Conservation (phyloP, 2,888 invertebrate genomes). For the Meteorus colon region DNA sequence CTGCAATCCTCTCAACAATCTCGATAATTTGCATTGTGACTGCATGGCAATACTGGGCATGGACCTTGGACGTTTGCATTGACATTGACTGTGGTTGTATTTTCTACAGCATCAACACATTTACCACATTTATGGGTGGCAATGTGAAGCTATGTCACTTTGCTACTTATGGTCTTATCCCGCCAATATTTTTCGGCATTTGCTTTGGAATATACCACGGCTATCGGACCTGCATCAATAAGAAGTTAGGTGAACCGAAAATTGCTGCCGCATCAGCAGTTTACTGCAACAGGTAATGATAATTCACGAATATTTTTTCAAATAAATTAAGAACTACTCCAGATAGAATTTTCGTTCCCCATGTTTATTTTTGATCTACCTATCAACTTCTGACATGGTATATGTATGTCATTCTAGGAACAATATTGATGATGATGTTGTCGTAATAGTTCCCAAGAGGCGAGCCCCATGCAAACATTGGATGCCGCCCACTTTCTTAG, state of each 20-base stretch:
- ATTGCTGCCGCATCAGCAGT: slow-evolving; percentile 38
- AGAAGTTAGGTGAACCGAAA: slow-evolving; percentile 56
- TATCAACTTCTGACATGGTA: not conserved
- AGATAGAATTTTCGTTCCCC: not conserved
- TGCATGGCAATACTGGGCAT: slow-evolving; percentile 71
- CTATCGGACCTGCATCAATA: slow-evolving; percentile 66
- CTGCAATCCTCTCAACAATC: slow-evolving; percentile 57
- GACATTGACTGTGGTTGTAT: slow-evolving; percentile 71
- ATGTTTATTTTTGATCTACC: not conserved
- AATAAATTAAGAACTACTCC: not conserved
- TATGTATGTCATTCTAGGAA: slow-evolving; percentile 46
- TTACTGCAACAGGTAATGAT: slow-evolving; percentile 52
- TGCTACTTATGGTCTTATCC: slow-evolving; percentile 62
- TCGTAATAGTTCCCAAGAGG: slow-evolving; percentile 60
- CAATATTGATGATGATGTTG: slow-evolving; percentile 55
- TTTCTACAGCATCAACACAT: slow-evolving; percentile 68
- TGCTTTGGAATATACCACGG: slow-evolving; percentile 68
- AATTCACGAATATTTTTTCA: slow-evolving; percentile 21
- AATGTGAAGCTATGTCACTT: slow-evolving; percentile 70
- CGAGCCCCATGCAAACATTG: slow-evolving; percentile 73
- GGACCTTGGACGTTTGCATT: slow-evolving; percentile 67
- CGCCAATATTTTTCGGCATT: slow-evolving; percentile 60
- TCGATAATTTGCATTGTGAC: slow-evolving; percentile 62
- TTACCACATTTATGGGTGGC: slow-evolving; percentile 70
- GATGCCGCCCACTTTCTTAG: slow-evolving; percentile 80